Percentiles rank a stretch among this genome's conserved stretches.
phyloP scores from a whole-genome alignment of 2,113 vertebrate species.

The Pyrgilauda ruficollis region DNA sequence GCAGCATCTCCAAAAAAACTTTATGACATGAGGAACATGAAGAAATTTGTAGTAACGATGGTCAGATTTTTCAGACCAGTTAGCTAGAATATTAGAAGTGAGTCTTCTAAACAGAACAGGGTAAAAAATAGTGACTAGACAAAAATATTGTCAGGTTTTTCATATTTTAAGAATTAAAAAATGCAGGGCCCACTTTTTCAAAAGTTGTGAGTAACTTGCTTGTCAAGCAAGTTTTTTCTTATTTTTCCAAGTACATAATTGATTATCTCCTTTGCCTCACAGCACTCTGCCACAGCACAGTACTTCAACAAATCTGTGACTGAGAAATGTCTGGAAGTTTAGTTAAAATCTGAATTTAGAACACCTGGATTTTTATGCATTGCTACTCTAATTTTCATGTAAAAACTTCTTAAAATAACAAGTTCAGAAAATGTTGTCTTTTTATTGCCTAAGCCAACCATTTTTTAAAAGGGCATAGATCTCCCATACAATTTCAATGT shows the following conservation, averaged over 20 bases:
- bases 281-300: neutral
- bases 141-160: neutral
- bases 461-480: neutral
- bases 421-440: neutral
- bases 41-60: neutral
- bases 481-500: neutral
- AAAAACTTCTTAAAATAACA: neutral
- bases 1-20: neutral
- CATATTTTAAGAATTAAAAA: neutral
- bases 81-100: neutral
- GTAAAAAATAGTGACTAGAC: neutral
- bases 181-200: neutral
- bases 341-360: neutral
- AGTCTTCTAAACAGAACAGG: neutral
- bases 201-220: neutral
- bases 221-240: neutral
- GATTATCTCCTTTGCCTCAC: neutral
- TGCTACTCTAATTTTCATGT: neutral
- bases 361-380: neutral
- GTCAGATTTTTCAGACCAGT: neutral
- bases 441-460: neutral
- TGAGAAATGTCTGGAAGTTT: neutral
- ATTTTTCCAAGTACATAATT: neutral
- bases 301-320: neutral
- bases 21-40: neutral